Conservation (phyloP, 2,797 vertebrate genomes). For the Takifugu rubripes region DNA sequence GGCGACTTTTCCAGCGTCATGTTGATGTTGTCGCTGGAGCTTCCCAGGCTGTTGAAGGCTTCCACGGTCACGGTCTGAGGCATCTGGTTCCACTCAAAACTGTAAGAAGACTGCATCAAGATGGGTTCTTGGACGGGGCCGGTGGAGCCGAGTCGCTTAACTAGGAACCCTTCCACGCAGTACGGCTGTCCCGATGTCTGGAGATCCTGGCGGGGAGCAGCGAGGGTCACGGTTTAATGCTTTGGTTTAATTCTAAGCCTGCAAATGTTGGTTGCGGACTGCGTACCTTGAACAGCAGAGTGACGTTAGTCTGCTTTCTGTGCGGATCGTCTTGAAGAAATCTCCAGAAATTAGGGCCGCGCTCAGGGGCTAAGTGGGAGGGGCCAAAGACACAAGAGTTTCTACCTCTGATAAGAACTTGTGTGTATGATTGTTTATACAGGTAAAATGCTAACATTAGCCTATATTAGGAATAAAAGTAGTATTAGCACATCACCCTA, state of each 20-base stretch:
- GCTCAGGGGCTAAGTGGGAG: slow-evolving; percentile 79
- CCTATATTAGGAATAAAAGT: not conserved
- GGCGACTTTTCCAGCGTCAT: slow-evolving; percentile 80
- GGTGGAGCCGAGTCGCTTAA: slow-evolving; percentile 65
- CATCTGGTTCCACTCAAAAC: slow-evolving; percentile 79
- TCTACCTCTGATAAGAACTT: not conserved
- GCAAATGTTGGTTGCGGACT: not conserved
- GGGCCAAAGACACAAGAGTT: slow-evolving; percentile 12
- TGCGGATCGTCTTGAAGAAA: slow-evolving; percentile 68
- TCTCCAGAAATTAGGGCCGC: slow-evolving; percentile 92
- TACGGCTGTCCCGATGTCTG: slow-evolving; percentile 60
- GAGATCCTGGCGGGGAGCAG: slow-evolving; percentile 40
- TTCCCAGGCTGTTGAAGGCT: slow-evolving; percentile 85
- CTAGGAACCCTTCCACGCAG: slow-evolving; percentile 79
- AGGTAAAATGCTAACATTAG: not conserved
- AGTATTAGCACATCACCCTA: not conserved
- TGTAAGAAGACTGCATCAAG: slow-evolving; percentile 69
- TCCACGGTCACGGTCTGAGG: slow-evolving; percentile 78
- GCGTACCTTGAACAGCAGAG: slow-evolving; percentile 87
- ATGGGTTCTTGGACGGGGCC: slow-evolving; percentile 63
- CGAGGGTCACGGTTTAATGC: not conserved
- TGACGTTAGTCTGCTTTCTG: slow-evolving; percentile 79
- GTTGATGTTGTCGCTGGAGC: slow-evolving; percentile 81
- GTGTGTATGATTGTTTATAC: not conserved
- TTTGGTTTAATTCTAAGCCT: not conserved